Conservation (phyloP, 2,888 invertebrate genomes). For the Phalangium opilio region DNA sequence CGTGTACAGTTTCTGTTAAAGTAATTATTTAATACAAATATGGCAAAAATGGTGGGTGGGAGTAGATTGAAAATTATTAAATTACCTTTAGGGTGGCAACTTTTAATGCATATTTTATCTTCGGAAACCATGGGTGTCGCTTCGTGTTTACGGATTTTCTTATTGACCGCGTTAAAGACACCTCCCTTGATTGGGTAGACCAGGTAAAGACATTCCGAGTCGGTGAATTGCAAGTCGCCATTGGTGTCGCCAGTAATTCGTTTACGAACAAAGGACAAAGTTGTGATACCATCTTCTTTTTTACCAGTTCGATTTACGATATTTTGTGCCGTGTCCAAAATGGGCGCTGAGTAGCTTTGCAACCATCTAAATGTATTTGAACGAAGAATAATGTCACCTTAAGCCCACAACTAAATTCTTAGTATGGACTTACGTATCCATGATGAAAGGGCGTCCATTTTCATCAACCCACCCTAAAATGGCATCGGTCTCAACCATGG, state of each 20-base stretch:
- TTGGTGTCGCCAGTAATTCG: constrained; percentile 49
- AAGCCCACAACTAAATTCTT: no score
- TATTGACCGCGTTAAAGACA: constrained; percentile 61
- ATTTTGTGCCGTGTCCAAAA: constrained; percentile 42
- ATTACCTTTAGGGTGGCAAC: constrained; percentile 37
- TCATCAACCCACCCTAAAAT: constrained; percentile 76
- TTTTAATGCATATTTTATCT: constrained; percentile 62
- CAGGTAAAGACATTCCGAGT: constrained; percentile 64
- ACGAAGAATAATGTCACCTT: no score
- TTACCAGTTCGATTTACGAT: constrained; percentile 50
- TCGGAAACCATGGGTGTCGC: constrained; percentile 53
- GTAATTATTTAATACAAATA: no score
- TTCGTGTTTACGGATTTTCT: constrained; percentile 66
- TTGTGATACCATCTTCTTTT: constrained; percentile 57
- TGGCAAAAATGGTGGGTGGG: no score
- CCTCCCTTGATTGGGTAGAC: constrained; percentile 78
- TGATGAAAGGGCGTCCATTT: constrained; percentile 59
- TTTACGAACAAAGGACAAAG: constrained; percentile 60
- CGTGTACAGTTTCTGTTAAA: constrained; percentile 1
- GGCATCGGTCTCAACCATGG: constrained; percentile 79
- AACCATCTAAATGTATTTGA: constrained; percentile 48
- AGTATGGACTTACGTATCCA: constrained; percentile 61
- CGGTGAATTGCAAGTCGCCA: constrained; percentile 62
- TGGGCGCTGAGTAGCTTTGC: constrained; percentile 46
- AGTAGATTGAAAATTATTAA: no score